A percentile compares a stretch with the other conserved stretches of the same genome.
Conservation (phyloP, 1,140 invertebrate species). For the Aphelinus atriplicis region DNA sequence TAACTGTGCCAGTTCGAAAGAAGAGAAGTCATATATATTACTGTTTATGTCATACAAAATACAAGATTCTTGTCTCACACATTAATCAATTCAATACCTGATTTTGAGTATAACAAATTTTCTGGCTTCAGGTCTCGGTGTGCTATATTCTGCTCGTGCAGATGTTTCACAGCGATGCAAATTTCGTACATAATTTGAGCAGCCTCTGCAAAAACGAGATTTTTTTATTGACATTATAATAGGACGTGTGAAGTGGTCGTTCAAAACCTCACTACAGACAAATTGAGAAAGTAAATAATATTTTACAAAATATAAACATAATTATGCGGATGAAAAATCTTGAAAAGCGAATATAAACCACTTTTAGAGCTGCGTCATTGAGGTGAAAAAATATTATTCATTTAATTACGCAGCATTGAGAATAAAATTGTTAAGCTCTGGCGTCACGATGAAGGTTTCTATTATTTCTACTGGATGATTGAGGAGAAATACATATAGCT, state of each 20-base stretch:
- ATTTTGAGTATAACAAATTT: slow-evolving; percentile 85
- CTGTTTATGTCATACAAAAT: neutral
- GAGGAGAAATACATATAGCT: no score
- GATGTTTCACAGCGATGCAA: slow-evolving; percentile 92
- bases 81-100: slow-evolving; percentile 56
- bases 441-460: no score
- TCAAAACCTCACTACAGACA: neutral
- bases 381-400: neutral
- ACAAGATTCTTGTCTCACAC: neutral
- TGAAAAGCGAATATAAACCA: neutral
- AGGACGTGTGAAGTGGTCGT: neutral
- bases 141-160: slow-evolving; percentile 96
- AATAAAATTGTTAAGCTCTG: neutral
- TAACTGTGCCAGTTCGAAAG: slow-evolving; percentile 13
- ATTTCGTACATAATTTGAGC: slow-evolving; percentile 96
- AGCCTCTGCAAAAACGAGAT: slow-evolving; percentile 73
- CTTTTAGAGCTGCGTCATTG: neutral
- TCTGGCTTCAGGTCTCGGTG: slow-evolving; percentile 97
- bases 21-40: neutral
- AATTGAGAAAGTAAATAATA: neutral
- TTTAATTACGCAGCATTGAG: neutral
- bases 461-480: no score
- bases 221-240: no score
- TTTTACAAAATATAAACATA: neutral
- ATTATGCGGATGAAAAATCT: no score